These are phyloP conservation scores for Pseudopipra pipra DNA, from an alignment of 2,113 vertebrate genomes.

Conservation along the genomic window DNA sequence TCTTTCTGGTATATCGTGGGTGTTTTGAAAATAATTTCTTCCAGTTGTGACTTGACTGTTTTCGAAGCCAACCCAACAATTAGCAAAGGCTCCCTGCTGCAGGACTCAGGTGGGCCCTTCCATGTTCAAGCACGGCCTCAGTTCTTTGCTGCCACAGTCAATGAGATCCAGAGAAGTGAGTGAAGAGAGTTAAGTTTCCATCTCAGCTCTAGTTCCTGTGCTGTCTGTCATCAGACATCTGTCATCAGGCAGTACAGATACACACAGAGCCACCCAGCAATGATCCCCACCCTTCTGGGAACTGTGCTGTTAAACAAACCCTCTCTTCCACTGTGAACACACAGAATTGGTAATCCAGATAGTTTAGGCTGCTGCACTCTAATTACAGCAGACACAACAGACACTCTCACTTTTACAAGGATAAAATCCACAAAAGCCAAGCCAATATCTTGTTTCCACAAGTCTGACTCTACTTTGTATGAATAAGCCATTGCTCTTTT, in stretches of 20 bases:
- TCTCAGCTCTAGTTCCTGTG: neutral
- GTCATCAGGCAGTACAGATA: neutral
- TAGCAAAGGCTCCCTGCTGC: neutral
- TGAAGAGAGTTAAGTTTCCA: neutral
- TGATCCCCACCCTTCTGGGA: neutral
- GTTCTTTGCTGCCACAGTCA: neutral
- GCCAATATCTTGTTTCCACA: neutral
- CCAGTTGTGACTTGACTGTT: neutral
- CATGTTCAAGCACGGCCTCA: neutral
- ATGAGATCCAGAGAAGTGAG: neutral
- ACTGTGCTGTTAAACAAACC: neutral
- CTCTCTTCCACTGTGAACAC: neutral
- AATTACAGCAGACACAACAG: neutral
- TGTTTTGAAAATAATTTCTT: neutral
- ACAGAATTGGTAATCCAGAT: neutral
- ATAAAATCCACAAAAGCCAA: neutral
- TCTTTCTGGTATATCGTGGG: neutral
- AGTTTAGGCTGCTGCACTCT: neutral
- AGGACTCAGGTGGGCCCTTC: neutral
- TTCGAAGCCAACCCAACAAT: neutral
- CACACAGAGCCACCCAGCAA: neutral
- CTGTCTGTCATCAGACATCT: neutral
- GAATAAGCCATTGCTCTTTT: neutral
- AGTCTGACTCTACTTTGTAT: neutral
- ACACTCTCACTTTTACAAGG: neutral